Percentiles rank a stretch among this genome's conserved stretches.
phyloP scores from a whole-genome alignment of 2,113 vertebrate genomes.

The Excalfactoria chinensis region DNA sequence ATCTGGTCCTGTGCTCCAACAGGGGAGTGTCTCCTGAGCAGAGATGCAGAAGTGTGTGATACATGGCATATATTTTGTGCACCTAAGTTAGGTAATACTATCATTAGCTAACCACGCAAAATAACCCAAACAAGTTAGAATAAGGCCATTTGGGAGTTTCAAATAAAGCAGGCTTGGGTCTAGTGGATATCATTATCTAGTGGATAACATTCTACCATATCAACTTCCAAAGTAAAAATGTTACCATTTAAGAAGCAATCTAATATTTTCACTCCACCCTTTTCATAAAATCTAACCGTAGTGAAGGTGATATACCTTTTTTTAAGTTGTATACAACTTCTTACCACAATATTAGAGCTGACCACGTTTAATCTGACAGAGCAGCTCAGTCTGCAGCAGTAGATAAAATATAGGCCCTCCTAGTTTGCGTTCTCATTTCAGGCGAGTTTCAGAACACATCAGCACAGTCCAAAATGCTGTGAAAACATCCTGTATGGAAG shows the following conservation, averaged over 20 bases:
- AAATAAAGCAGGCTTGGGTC: neutral
- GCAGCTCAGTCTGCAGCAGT: neutral
- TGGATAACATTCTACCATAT: neutral
- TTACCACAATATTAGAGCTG: neutral
- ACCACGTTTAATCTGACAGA: neutral
- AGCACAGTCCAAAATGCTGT: neutral
- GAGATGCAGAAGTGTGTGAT: neutral
- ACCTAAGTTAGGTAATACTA: neutral
- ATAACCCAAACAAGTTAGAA: neutral
- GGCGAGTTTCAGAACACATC: neutral
- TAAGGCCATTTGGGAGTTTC: neutral
- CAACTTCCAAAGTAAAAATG: neutral
- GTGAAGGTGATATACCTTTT: neutral
- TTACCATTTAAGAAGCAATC: neutral
- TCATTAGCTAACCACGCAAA: neutral
- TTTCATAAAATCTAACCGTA: neutral
- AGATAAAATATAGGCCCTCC: neutral
- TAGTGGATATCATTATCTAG: too few species aligned
- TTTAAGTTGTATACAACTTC: neutral
- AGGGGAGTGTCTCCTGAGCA: neutral
- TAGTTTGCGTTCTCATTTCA: neutral
- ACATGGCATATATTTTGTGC: fast-evolving
- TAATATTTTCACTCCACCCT: neutral
- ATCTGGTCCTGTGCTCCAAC: fast-evolving
- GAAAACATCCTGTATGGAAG: neutral